These are phyloP conservation scores for Luehdorfia chinensis DNA, from an alignment of 1,140 invertebrate genomes.

Conservation along the genomic window DNA sequence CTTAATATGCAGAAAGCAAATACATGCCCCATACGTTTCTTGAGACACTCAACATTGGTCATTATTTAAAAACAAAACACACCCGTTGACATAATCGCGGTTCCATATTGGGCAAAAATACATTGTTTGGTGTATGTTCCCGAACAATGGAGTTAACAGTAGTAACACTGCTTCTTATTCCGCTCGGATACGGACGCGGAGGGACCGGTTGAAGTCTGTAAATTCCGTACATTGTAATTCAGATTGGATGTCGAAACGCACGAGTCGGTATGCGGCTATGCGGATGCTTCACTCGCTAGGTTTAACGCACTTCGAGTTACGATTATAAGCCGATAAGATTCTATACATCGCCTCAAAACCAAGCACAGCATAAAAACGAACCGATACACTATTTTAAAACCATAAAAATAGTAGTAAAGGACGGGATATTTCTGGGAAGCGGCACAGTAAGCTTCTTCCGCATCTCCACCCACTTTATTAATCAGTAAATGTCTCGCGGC, in stretches of 20 bases:
- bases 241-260: slow-evolving; percentile 70
- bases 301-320: slow-evolving; percentile 48
- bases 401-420: slow-evolving; percentile 9
- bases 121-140: slow-evolving; percentile 64
- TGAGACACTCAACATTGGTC: slow-evolving; percentile 43
- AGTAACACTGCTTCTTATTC: slow-evolving; percentile 70
- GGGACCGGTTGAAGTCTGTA: slow-evolving; percentile 60
- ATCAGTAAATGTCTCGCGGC: slow-evolving; percentile 70
- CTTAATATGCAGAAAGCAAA: slow-evolving; percentile 52
- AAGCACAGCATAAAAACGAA: slow-evolving; percentile 5
- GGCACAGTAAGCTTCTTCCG: slow-evolving; percentile 55
- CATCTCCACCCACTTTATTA: slow-evolving; percentile 69
- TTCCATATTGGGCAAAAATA: slow-evolving; percentile 71
- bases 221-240: slow-evolving; percentile 74
- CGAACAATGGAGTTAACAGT: slow-evolving; percentile 72
- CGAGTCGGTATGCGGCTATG: slow-evolving; percentile 67
- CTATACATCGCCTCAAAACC: slow-evolving; percentile 7
- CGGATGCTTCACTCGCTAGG: slow-evolving; percentile 50
- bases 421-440: slow-evolving; percentile 54
- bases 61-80: slow-evolving; percentile 72
- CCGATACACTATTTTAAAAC: neutral
- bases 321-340: slow-evolving; percentile 21
- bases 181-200: slow-evolving; percentile 67
- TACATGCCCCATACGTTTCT: slow-evolving; percentile 44
- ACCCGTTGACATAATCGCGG: slow-evolving; percentile 70